Percentiles rank a stretch among this genome's conserved stretches.
Conservation (phyloP, 2,113 vertebrate genomes). For the Colaptes auratus region DNA sequence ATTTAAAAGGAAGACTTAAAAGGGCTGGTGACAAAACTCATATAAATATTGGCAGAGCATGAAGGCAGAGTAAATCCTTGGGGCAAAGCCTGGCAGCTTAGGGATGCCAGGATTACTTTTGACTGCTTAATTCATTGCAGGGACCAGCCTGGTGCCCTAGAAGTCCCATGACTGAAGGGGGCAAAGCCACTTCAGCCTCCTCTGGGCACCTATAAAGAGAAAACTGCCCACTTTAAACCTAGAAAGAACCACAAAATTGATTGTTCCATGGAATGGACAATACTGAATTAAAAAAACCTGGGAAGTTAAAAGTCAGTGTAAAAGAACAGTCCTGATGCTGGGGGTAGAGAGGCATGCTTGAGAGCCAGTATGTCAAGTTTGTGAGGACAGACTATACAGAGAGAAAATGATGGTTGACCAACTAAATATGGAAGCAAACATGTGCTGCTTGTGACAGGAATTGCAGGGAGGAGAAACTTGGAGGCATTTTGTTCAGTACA, state of each 20-base stretch:
- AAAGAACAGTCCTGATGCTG: background rate
- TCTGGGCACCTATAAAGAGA: background rate
- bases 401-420: background rate
- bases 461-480: background rate
- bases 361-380: background rate
- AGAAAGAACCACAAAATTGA: background rate
- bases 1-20: background rate
- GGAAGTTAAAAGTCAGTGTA: background rate
- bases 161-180: background rate
- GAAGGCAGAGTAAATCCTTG: background rate
- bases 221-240: background rate
- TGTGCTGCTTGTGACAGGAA: background rate
- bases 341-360: background rate
- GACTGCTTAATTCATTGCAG: background rate
- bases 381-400: background rate
- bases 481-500: background rate
- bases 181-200: background rate
- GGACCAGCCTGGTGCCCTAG: background rate
- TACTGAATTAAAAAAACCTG: background rate
- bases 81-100: background rate
- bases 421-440: rapidly evolving
- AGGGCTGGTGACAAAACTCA: background rate
- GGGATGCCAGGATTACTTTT: background rate
- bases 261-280: background rate
- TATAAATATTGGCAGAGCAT: background rate